Conservation (phyloP, 1,140 invertebrate genomes). For the Temnothorax nylanderi region DNA sequence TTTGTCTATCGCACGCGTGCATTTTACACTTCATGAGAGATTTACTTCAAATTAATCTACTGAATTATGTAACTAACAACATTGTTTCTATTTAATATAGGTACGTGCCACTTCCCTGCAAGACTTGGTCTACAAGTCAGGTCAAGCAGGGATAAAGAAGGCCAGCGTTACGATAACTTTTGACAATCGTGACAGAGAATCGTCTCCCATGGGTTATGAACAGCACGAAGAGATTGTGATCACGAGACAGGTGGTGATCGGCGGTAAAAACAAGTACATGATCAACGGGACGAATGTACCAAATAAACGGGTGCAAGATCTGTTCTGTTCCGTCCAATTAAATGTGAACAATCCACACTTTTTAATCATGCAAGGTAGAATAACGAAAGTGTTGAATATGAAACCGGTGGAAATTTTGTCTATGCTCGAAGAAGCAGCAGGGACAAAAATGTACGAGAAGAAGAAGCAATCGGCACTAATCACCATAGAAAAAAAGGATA, state of each 20-base stretch:
- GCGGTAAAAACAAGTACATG: constrained; percentile 96
- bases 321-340: constrained; percentile 98
- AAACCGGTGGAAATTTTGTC: constrained; percentile 98
- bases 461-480: constrained; percentile 96
- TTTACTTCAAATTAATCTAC: not conserved
- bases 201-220: constrained; percentile 97
- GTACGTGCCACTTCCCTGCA: constrained; percentile 95
- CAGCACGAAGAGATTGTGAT: constrained; percentile 97
- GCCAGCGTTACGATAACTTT: constrained; percentile 98
- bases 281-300: constrained; percentile 97
- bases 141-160: constrained; percentile 98
- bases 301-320: constrained; percentile 96
- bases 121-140: constrained; percentile 99
- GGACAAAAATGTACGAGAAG: constrained; percentile 98
- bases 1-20: not conserved
- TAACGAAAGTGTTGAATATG: constrained; percentile 99
- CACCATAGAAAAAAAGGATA: constrained; percentile 97
- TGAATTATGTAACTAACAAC: not conserved
- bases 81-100: constrained; percentile 83
- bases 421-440: constrained; percentile 99
- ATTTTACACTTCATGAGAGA: constrained; percentile 26
- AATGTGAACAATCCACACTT: constrained; percentile 99
- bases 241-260: constrained; percentile 94
- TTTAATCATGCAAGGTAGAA: constrained; percentile 99
- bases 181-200: constrained; percentile 94